Conservation (phyloP, 2,797 vertebrate genomes). For the Manis crassicaudata region DNA sequence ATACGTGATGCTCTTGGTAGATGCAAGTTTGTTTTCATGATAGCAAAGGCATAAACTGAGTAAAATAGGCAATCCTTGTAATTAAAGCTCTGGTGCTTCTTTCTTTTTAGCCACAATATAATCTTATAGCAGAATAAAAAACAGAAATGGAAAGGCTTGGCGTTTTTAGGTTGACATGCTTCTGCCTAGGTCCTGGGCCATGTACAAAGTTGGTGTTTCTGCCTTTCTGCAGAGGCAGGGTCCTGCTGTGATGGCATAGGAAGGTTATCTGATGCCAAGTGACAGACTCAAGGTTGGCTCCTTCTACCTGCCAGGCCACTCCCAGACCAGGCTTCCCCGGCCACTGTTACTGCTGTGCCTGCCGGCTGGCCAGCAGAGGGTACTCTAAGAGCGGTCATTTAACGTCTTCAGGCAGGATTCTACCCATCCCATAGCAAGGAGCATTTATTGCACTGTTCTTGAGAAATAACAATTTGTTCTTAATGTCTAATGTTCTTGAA, state of each 20-base stretch:
- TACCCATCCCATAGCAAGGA: not conserved
- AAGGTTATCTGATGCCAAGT: not conserved
- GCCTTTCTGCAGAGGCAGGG: not conserved
- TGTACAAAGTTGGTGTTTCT: not conserved
- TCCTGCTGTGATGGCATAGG: not conserved
- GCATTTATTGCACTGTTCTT: not conserved
- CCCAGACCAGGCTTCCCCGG: slow-evolving; percentile 21
- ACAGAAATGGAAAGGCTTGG: not conserved
- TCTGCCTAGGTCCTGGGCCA: not conserved
- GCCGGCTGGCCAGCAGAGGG: slow-evolving; percentile 78
- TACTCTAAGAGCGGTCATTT: slow-evolving; percentile 72
- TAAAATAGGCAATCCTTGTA: slow-evolving; percentile 62
- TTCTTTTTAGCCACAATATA: slow-evolving; percentile 59
- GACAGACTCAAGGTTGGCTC: not conserved
- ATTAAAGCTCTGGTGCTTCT: slow-evolving; percentile 57
- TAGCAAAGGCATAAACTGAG: slow-evolving; percentile 50
- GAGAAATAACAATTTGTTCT: slow-evolving; percentile 8
- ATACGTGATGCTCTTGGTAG: slow-evolving; percentile 36
- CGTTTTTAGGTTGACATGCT: not conserved
- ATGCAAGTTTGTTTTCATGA: slow-evolving; percentile 61
- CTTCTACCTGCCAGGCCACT: not conserved
- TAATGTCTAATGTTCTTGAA: not conserved
- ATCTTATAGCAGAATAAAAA: slow-evolving; percentile 32
- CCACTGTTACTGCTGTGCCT: not conserved
- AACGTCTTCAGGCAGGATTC: slow-evolving; percentile 2